Conservation (phyloP, 2,888 invertebrate species). For the Drosophila antonietae region DNA sequence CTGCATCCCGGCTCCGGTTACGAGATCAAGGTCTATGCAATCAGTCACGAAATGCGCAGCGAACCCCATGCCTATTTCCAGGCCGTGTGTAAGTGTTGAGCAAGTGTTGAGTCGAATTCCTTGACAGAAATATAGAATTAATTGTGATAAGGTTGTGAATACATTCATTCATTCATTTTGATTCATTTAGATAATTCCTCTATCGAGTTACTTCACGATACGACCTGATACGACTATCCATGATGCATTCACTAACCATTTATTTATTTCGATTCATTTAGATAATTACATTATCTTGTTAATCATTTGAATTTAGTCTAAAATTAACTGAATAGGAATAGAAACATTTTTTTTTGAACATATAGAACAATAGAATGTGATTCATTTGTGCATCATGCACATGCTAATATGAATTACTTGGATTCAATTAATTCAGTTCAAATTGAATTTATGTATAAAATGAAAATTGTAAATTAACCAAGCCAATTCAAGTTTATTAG, state of each 20-base stretch:
- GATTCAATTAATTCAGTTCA: neutral
- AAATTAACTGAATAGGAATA: neutral
- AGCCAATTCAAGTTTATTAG: neutral
- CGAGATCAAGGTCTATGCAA: conserved; percentile 94
- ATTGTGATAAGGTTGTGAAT: neutral
- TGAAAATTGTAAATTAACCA: neutral
- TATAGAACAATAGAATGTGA: neutral
- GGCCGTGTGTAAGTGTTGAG: conserved; percentile 91
- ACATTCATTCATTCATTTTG: neutral
- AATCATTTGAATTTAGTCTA: neutral
- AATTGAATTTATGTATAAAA: neutral
- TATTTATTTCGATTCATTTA: neutral
- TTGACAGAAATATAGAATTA: neutral
- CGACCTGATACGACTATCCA: too few relatives aligned
- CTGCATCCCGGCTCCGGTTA: conserved; percentile 95
- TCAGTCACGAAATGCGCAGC: conserved; percentile 91
- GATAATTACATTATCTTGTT: too few relatives aligned
- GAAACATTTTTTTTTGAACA: neutral
- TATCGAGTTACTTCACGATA: too few relatives aligned
- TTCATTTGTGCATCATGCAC: neutral
- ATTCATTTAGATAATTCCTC: neutral
- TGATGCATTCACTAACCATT: too few relatives aligned
- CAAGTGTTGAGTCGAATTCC: too few relatives aligned
- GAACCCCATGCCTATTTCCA: conserved; percentile 94
- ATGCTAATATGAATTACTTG: neutral